These are phyloP conservation scores for Palloptera scutellata DNA, from an alignment of 2,888 invertebrate genomes.

Conservation along the genomic window DNA sequence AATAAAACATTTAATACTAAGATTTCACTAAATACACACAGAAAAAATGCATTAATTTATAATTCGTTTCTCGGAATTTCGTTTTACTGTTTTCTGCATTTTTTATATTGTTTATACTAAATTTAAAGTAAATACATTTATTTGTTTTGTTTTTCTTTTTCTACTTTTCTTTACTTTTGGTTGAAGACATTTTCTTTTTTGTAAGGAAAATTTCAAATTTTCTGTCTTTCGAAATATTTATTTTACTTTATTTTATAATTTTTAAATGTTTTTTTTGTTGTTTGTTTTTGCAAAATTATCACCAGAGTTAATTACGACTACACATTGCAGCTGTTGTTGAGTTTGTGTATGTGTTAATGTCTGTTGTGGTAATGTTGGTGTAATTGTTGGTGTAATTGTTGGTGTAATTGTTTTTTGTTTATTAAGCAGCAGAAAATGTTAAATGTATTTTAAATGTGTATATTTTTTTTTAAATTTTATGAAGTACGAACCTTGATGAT, in stretches of 20 bases:
- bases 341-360: slow-evolving; percentile 36
- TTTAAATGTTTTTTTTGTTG: not conserved
- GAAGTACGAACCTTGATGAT: no score
- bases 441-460: no score
- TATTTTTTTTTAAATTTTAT: no score
- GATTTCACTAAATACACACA: slow-evolving; percentile 2
- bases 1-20: slow-evolving; percentile 5
- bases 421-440: no score
- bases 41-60: not conserved
- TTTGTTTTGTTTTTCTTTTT: slow-evolving; percentile 39
- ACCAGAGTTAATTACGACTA: slow-evolving; percentile 61
- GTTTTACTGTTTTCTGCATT: not conserved
- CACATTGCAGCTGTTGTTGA: slow-evolving; percentile 51
- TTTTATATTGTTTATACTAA: not conserved
- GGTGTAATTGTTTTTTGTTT: slow-evolving; percentile 23
- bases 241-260: not conserved
- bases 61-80: not conserved
- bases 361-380: slow-evolving; percentile 21
- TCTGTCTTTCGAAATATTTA: not conserved
- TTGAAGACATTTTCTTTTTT: not conserved
- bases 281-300: slow-evolving; percentile 56
- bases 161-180: slow-evolving; percentile 25
- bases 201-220: not conserved
- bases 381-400: slow-evolving; percentile 35
- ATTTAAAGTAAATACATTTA: slow-evolving; percentile 14